These are phyloP conservation scores for Xerus rutilus DNA, from an alignment of 2,797 vertebrate species.

Conservation along the genomic window DNA sequence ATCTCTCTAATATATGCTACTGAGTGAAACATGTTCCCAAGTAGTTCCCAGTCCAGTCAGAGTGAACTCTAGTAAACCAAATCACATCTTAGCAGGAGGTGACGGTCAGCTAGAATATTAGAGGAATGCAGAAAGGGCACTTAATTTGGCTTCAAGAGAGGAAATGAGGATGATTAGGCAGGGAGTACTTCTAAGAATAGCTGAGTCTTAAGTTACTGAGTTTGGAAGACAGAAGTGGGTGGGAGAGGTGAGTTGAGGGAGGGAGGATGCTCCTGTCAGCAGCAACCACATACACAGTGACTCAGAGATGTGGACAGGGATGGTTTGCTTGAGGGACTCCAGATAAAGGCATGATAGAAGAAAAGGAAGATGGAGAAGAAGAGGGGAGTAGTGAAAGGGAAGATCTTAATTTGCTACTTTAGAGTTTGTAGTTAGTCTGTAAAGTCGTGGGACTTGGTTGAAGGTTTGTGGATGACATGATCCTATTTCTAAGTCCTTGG, in stretches of 20 bases:
- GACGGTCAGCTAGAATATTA: not conserved
- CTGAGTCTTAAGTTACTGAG: not conserved
- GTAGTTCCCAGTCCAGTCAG: not conserved
- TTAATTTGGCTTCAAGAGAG: not conserved
- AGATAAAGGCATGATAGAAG: not conserved
- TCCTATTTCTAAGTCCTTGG: not conserved
- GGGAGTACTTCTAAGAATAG: not conserved
- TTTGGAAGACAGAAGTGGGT: not conserved
- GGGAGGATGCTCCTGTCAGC: too few relatives aligned
- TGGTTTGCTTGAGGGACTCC: not conserved
- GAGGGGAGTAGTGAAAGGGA: not conserved
- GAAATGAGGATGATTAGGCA: not conserved
- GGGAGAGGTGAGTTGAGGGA: rapidly evolving
- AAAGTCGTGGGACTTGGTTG: not conserved
- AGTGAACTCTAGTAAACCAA: not conserved
- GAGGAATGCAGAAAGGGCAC: not conserved
- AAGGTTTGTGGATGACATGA: not conserved
- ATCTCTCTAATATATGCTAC: not conserved
- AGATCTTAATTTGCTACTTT: not conserved
- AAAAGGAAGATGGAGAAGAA: not conserved
- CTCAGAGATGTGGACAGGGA: not conserved
- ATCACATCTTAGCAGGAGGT: not conserved
- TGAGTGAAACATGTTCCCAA: not conserved
- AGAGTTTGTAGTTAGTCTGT: not conserved
- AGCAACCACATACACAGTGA: not conserved